Percentiles rank a stretch among this genome's conserved stretches.
Conservation (phyloP, 1,140 invertebrate genomes). For the Ceratosolen fusciceps region DNA sequence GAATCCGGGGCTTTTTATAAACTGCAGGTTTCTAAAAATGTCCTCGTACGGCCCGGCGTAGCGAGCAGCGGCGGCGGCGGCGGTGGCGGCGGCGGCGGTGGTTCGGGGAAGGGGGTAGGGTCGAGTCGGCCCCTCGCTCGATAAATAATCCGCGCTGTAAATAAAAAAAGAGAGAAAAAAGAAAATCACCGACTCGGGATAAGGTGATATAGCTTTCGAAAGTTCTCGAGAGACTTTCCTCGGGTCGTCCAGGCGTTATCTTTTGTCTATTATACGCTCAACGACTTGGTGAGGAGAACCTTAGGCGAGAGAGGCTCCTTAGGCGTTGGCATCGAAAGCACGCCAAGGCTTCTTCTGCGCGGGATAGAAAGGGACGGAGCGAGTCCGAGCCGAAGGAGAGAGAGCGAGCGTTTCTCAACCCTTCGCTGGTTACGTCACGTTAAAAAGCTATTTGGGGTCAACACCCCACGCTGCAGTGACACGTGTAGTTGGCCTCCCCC, state of each 20-base stretch:
- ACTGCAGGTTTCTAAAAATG: background rate
- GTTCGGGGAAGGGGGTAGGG: background rate
- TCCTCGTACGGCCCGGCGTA: background rate
- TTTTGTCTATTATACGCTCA: conserved; percentile 15
- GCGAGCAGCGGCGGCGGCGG: background rate
- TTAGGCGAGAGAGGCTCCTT: conserved; percentile 8
- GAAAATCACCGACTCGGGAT: background rate
- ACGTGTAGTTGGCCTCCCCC: conserved; percentile 60
- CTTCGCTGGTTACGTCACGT: conserved; percentile 70
- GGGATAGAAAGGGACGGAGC: conserved; percentile 31
- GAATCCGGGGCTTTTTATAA: background rate
- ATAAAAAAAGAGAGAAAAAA: background rate
- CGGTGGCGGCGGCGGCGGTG: background rate
- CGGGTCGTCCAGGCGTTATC: conserved; percentile 7
- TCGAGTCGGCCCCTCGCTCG: background rate
- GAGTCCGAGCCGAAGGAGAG: background rate
- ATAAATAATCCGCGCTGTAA: background rate
- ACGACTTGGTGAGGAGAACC: background rate
- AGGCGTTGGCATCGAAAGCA: conserved; percentile 20
- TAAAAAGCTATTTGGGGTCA: conserved; percentile 70
- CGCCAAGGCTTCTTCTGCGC: conserved; percentile 31
- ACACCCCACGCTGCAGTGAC: conserved; percentile 64
- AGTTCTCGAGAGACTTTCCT: conserved; percentile 2
- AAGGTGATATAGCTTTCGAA: background rate
- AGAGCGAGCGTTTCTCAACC: conserved; percentile 63